A percentile compares a stretch with the other conserved stretches of the same genome.
phyloP scores from a whole-genome alignment of 2,888 invertebrate genomes.

The Pandemis cinnamomeana region DNA sequence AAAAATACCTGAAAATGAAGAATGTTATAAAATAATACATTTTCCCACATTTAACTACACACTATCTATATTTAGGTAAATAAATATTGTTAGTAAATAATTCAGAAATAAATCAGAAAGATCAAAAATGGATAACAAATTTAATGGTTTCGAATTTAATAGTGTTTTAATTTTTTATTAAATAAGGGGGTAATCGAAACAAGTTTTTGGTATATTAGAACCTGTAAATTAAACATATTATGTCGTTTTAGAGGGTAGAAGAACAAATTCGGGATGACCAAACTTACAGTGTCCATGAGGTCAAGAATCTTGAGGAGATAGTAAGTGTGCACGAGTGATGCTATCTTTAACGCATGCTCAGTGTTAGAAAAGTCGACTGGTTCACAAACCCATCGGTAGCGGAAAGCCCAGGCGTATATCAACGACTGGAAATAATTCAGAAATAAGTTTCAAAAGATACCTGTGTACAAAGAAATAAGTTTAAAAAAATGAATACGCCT shows the following conservation, averaged over 20 bases:
- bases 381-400: slow-evolving; percentile 74
- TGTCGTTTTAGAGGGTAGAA: no score
- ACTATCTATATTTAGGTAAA: no score
- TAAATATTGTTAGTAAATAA: no score
- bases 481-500: not conserved
- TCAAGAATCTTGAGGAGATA: slow-evolving; percentile 67
- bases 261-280: not conserved
- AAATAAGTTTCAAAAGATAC: not conserved
- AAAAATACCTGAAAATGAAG: slow-evolving; percentile 87
- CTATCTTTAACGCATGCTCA: slow-evolving; percentile 51
- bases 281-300: slow-evolving; percentile 72
- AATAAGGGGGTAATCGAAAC: no score
- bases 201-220: no score
- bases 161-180: no score
- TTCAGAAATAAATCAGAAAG: no score
- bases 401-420: slow-evolving; percentile 71
- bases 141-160: no score
- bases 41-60: no score
- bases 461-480: not conserved
- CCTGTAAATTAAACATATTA: no score
- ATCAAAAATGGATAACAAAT: no score
- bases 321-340: slow-evolving; percentile 56
- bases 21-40: not conserved
- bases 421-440: slow-evolving; percentile 53
- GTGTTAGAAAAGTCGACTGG: slow-evolving; percentile 62